A percentile compares a stretch with the other conserved stretches of the same genome.
Conservation (phyloP, 2,797 vertebrate genomes). For the Knipowitschia caucasica region DNA sequence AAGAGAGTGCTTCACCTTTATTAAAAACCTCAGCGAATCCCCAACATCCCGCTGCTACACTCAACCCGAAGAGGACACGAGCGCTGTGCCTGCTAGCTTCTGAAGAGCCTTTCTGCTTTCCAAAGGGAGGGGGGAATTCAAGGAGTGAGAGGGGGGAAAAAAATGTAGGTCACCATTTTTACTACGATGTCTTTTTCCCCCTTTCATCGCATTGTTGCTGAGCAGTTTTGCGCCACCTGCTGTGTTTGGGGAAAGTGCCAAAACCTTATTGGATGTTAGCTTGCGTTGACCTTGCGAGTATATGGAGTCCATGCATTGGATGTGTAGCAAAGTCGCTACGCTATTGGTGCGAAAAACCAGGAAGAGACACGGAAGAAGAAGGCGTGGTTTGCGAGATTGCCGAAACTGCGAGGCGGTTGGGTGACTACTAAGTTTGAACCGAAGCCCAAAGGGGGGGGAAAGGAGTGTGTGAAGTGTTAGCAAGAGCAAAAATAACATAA, state of each 20-base stretch:
- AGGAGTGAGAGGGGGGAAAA: slow-evolving; percentile 20
- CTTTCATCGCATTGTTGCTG: slow-evolving; percentile 60
- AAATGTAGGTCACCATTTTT: slow-evolving; percentile 68
- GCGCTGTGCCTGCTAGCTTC: slow-evolving; percentile 27
- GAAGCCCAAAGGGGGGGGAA: slow-evolving; percentile 58
- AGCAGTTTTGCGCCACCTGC: slow-evolving; percentile 65
- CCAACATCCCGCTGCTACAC: slow-evolving; percentile 17
- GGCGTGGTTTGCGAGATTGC: slow-evolving; percentile 37
- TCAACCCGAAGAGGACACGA: slow-evolving; percentile 30
- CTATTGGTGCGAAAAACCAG: slow-evolving; percentile 54
- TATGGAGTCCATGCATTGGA: slow-evolving; percentile 46
- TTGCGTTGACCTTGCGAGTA: slow-evolving; percentile 41
- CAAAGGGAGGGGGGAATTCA: slow-evolving; percentile 34
- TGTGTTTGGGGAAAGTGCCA: slow-evolving; percentile 35
- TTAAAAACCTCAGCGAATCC: slow-evolving; percentile 29
- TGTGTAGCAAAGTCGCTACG: not conserved
- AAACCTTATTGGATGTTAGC: slow-evolving; percentile 56
- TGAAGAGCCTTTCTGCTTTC: slow-evolving; percentile 41
- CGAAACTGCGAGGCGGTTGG: not conserved
- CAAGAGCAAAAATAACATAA: slow-evolving; percentile 24
- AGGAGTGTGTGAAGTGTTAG: slow-evolving; percentile 13
- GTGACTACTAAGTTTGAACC: slow-evolving; percentile 53
- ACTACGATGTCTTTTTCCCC: slow-evolving; percentile 49
- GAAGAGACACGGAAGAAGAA: slow-evolving; percentile 45
- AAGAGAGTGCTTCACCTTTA: slow-evolving; percentile 33